Base-by-base conservation (phyloP, 2,113 vertebrate species). In the Capreolus pygargus region DNA sequence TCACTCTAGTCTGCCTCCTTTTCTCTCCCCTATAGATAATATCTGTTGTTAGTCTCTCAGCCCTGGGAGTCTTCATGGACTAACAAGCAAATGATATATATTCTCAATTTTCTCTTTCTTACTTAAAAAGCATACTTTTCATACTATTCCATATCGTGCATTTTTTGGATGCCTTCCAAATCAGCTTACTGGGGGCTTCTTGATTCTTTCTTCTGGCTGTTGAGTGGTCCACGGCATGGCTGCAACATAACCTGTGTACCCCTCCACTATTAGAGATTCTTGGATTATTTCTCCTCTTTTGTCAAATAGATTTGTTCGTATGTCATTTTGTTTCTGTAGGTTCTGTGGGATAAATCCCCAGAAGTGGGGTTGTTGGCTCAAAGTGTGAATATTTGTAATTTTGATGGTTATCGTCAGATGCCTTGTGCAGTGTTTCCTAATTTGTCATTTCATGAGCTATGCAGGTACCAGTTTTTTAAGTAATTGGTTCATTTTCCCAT, bases 251-350 rank as follows among this genome's bases (percentile, higher is more conserved):
- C 39, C 64, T 52, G 17, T 58, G 74, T 81, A 7, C 83, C 47
- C 23, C 76, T 47, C 17, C 13, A 21, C 12, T 64, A 0, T 14
- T 25, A 21, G 52, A 76, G 52, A 36, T 47, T 89, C 43, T 89
- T 55, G 43, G 21, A 2, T 91, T 60, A 8, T 55, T 81, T 64
- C 50, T 33, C 64, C 86, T 79, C 50, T 95, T 82, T 90, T 94
- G 27, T 94, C 78, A 12, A 93, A 57, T 57, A 92, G 67, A 33
- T n/a, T 82, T 93, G 23, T 95, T 96, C 70, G 27, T 16, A 30
- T 84, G 11, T 86, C n/a, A n/a, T 10, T 79, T 57, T 78, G 89
- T 97, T 91, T 94, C 58, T 93, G 2, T 82, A 92, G 94, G 15
- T 86, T 94, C 84, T 90, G 4, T 74, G 81, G 25, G 45, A 36